Evolutionary conservation across 2,797 vertebrate species (phyloP).

Genomic region (Decapterus maruadsi): DNA sequence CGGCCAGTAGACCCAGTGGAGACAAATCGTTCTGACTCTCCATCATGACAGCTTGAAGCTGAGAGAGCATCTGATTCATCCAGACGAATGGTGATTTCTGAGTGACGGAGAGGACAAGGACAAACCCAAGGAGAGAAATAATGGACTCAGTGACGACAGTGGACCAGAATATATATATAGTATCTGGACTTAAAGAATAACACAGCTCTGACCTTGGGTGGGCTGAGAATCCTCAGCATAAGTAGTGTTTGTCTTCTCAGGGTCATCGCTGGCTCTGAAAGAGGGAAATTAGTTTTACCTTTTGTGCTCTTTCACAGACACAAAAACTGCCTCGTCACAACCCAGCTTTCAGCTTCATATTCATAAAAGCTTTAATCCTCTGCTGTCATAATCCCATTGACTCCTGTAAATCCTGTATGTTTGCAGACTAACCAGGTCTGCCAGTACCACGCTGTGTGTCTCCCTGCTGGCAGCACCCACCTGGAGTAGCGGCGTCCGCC

Average conservation of each 20-base stretch:
- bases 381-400: background rate
- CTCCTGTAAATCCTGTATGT: constrained; percentile 20
- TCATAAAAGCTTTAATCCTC: constrained; percentile 21
- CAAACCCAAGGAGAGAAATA: constrained; percentile 17
- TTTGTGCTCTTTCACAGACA: constrained; percentile 11
- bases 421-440: background rate
- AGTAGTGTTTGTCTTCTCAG: constrained; percentile 96
- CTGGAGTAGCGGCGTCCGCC: constrained; percentile 90
- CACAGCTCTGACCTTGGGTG: constrained; percentile 88
- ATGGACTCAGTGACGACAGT: constrained; percentile 9
- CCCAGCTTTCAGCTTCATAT: constrained; percentile 15
- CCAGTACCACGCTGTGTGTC: background rate
- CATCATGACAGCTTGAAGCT: constrained; percentile 87
- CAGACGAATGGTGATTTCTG: constrained; percentile 91
- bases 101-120: constrained; percentile 35
- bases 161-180: background rate
- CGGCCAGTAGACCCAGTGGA: constrained; percentile 90
- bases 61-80: constrained; percentile 92
- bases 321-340: constrained; percentile 11
- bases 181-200: background rate
- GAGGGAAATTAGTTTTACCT: constrained; percentile 14
- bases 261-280: constrained; percentile 93
- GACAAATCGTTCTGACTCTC: constrained; percentile 91
- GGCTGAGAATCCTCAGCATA: constrained; percentile 94
- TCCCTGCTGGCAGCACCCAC: constrained; percentile 71